Conservation (phyloP, 2,888 invertebrate species). For the Troglohyphantes excavatus region DNA sequence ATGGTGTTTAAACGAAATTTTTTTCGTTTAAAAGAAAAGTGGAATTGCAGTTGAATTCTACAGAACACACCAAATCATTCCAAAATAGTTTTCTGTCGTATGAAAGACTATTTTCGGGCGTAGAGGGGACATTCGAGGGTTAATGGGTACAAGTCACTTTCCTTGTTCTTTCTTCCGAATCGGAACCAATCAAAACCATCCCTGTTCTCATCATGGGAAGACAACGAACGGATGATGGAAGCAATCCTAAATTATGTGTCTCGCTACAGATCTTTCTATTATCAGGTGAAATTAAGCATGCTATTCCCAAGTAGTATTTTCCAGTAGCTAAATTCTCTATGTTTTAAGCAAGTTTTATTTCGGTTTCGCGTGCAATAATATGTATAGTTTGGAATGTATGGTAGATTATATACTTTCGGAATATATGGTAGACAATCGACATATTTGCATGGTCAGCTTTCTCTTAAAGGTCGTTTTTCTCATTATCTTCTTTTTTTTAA, state of each 20-base stretch:
- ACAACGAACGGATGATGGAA: neutral
- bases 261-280: neutral
- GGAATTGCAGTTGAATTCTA: no score
- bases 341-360: no score
- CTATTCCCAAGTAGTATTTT: neutral
- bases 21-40: no score
- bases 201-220: neutral
- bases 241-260: neutral
- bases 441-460: no score
- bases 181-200: slow-evolving; percentile 9
- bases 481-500: no score
- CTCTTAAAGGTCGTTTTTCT: no score
- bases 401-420: no score
- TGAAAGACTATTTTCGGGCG: neutral
- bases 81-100: neutral
- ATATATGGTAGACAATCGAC: no score
- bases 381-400: no score
- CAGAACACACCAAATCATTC: no score
- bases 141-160: slow-evolving; percentile 4
- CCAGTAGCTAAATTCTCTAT: neutral
- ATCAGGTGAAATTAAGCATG: neutral
- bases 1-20: no score
- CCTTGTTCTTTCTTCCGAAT: slow-evolving; percentile 6
- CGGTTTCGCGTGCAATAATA: no score
- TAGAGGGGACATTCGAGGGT: neutral